A percentile compares a stretch with the other conserved stretches of the same genome.
Conservation (phyloP, 2,113 vertebrate genomes). For the Erinaceus europaeus region DNA sequence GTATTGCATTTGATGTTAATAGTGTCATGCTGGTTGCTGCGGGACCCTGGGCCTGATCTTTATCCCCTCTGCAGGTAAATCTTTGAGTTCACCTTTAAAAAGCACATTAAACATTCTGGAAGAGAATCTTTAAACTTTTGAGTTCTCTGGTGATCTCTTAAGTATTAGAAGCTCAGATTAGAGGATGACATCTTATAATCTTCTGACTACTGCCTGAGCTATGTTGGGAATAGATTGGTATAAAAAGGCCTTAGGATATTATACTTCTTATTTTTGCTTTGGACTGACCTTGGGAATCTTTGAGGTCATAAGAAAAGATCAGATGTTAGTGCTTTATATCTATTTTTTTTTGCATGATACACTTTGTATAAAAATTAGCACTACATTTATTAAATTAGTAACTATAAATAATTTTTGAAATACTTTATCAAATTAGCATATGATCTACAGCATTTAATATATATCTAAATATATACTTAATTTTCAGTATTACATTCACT, state of each 20-base stretch:
- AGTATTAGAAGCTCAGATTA: conserved; percentile 60
- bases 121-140: conserved; percentile 51
- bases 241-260: conserved; percentile 18
- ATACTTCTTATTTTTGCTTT: conserved; percentile 41
- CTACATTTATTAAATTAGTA: background rate
- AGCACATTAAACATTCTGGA: conserved; percentile 58
- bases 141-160: conserved; percentile 57
- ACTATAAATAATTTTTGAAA: conserved; percentile 9
- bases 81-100: conserved; percentile 69
- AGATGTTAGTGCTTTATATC: background rate
- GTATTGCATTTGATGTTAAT: conserved; percentile 66
- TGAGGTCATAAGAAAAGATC: conserved; percentile 2
- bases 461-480: background rate
- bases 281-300: conserved; percentile 23
- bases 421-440: background rate
- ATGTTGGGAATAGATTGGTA: background rate
- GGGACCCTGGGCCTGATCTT: conserved; percentile 57
- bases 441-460: background rate
- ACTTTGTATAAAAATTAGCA: background rate
- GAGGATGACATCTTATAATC: conserved; percentile 42
- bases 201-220: background rate
- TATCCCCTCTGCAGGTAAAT: conserved; percentile 64
- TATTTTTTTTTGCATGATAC: background rate
- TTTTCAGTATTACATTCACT: background rate
- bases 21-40: conserved; percentile 42